Evolutionary conservation across 2,888 invertebrate species (phyloP).

Genomic region (Drymonia ruficornis): DNA sequence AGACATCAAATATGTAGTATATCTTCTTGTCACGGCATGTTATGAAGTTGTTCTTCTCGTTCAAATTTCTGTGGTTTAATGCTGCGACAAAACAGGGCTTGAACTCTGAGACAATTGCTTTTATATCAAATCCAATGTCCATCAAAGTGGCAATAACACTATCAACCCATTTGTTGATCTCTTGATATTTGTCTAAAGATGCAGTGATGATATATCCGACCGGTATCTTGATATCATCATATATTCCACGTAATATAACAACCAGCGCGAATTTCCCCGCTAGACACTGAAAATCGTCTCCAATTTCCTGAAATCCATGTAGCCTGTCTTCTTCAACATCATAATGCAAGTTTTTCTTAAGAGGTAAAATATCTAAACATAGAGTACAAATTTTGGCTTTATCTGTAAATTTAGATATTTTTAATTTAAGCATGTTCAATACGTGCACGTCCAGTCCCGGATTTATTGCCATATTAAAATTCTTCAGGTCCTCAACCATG

Average conservation of each 20-base stretch:
- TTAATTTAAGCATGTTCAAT: constrained; percentile 1
- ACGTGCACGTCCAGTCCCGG: constrained; percentile 1
- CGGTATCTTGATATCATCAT: not conserved
- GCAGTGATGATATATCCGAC: constrained; percentile 3
- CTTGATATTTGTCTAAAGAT: not conserved
- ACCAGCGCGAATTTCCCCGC: constrained; percentile 1
- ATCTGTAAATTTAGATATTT: constrained; percentile 2
- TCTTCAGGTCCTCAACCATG: not conserved
- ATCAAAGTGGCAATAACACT: not conserved
- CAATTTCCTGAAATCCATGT: constrained; percentile 3
- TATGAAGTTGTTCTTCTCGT: not conserved
- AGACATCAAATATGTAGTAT: constrained; percentile 1
- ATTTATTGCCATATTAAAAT: not conserved
- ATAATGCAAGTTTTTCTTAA: constrained; percentile 1
- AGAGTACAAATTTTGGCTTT: not conserved
- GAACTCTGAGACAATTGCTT: not conserved
- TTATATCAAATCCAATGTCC: constrained; percentile 1
- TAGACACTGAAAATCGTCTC: not conserved
- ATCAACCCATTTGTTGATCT: not conserved
- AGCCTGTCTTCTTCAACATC: constrained; percentile 5
- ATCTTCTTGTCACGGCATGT: not conserved
- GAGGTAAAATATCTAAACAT: not conserved
- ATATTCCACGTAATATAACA: constrained; percentile 4
- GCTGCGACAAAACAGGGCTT: not conserved
- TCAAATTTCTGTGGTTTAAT: not conserved